Conservation (phyloP, 2,113 vertebrate species). For the Ctenomys sociabilis region DNA sequence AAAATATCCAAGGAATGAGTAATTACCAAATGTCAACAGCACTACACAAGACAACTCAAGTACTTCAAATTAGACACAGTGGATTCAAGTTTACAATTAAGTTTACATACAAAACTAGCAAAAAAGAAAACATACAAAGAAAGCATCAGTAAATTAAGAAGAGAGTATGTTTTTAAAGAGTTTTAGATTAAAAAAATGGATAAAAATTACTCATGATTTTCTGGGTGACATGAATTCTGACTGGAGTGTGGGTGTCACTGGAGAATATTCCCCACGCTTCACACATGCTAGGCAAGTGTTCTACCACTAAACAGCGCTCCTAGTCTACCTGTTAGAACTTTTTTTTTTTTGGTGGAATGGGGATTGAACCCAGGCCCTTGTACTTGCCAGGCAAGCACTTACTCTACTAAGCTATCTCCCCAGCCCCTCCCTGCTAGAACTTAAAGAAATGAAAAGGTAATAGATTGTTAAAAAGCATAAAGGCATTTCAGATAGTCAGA, state of each 20-base stretch:
- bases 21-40: background rate
- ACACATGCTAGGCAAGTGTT: background rate
- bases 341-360: too few species aligned
- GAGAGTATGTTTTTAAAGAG: background rate
- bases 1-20: background rate
- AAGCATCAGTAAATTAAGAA: background rate
- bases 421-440: background rate
- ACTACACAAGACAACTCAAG: background rate
- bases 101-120: conserved; percentile 27
- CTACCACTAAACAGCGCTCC: background rate
- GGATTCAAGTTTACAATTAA: conserved; percentile 32
- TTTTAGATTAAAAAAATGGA: conserved; percentile 1
- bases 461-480: background rate
- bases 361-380: too few species aligned
- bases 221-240: conserved; percentile 24
- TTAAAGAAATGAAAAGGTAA: conserved; percentile 12
- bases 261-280: background rate
- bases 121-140: background rate
- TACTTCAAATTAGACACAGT: conserved; percentile 21
- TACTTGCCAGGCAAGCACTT: too few species aligned
- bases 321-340: background rate
- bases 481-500: background rate
- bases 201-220: conserved; percentile 39
- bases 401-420: too few species aligned
- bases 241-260: background rate